Base-by-base conservation (phyloP, 2,888 invertebrate species). In the Onchidella celtica region DNA sequence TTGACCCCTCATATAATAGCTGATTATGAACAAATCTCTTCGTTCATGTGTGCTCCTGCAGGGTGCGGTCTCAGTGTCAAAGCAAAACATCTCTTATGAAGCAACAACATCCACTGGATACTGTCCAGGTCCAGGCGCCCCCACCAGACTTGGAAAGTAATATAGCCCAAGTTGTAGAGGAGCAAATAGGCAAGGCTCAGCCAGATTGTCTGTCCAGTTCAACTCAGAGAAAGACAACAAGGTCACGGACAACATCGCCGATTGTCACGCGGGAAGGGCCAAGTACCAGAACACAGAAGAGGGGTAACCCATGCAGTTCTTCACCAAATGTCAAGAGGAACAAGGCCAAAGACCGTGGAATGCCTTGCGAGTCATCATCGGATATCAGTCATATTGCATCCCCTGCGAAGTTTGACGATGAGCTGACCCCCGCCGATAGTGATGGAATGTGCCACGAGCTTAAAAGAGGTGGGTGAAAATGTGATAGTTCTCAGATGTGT, bases 391-490 rank as follows among this genome's bases (percentile, higher is more conserved):
- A 74, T 24, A 47, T 57, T 27, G 27, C 38, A 27, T 63, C 79
- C 9, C 72, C 72, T 6, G 17, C 40, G 2, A 61, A 47, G 34
- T 72, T 73, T 63, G 79, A 79, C 40, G 81, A 75, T 59, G 81
- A 70, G 34, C 61, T 81, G 17, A 70, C 81, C 4, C 81, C 81
- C 24, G 81, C 76, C 4, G 81, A 81, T 57, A 81, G 81, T 63
- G 81, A 81, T 55, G 81, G 81, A 27, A 81, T 81, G 81, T 81
- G 81, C 61, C 61, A 75, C 36, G 81, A 81, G 34, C 63, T 81
- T 17, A 61, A 81, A 36, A 59, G 81, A 76, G 70, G 81, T 81
- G 29, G 27, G 55, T 34, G 6, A 2, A 57, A 47, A 47, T 11
- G 17, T 47, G 47, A 17, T 6, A 47, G 47, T 47, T n/a, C n/a